Evolutionary conservation across 2,888 invertebrate species (phyloP).

Genomic region (Nezara viridula): DNA sequence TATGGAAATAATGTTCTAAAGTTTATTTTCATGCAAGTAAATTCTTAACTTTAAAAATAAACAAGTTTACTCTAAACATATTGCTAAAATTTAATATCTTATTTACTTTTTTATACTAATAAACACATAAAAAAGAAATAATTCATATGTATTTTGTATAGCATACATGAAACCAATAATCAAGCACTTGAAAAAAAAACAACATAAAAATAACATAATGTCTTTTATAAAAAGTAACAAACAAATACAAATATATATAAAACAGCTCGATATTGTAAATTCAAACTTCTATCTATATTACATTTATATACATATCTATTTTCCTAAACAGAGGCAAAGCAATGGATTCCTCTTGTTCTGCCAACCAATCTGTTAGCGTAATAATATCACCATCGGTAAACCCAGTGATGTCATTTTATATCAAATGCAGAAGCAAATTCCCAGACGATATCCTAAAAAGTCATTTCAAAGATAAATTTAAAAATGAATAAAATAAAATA

Average conservation of each 20-base stretch:
- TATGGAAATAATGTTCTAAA: background rate
- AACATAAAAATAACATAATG: background rate
- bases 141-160: background rate
- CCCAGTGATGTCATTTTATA: background rate
- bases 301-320: constrained; percentile 26
- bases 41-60: background rate
- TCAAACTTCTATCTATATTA: background rate
- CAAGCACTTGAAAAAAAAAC: background rate
- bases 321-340: background rate
- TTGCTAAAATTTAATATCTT: background rate
- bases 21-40: background rate
- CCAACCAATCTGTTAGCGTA: too few relatives aligned
- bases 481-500: background rate
- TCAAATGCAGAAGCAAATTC: constrained; percentile 18
- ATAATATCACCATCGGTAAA: background rate
- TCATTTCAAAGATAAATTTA: background rate
- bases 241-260: background rate
- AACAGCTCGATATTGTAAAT: background rate
- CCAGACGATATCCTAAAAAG: background rate
- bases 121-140: constrained; percentile 39
- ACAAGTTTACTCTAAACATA: background rate
- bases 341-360: background rate
- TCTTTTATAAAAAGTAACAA: constrained; percentile 31
- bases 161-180: background rate
- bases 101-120: constrained; percentile 18